A percentile compares a stretch with the other conserved stretches of the same genome.
Evolutionary conservation across 2,888 invertebrate genomes (phyloP).

Genomic region (Cephus pygmeus): DNA sequence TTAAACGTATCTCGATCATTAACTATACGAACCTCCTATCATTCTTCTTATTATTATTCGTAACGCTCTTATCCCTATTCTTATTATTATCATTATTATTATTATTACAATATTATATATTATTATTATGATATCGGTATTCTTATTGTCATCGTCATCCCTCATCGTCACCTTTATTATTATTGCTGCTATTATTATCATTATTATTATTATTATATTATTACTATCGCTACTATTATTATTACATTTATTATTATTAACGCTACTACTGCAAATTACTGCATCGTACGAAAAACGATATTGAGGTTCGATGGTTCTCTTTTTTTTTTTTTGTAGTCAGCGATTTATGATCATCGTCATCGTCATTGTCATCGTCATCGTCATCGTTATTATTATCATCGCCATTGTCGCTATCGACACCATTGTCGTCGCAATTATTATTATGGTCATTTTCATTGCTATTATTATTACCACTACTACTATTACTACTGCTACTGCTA

Average conservation of each 20-base stretch:
- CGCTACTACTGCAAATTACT: constrained; percentile 43
- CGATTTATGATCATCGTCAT: constrained; percentile 44
- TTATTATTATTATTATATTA: not conserved
- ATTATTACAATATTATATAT: constrained; percentile 2
- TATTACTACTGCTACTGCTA: not conserved
- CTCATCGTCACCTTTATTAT: not conserved
- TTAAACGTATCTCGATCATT: not conserved
- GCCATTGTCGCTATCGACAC: too few relatives aligned
- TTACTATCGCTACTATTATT: constrained; percentile 16
- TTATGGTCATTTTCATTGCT: not conserved
- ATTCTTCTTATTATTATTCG: not conserved
- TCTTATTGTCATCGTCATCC: not conserved
- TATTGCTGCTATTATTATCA: not conserved
- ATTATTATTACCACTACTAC: not conserved
- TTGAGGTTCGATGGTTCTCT: constrained; percentile 49
- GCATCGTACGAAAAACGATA: constrained; percentile 31
- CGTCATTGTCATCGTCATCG: not conserved
- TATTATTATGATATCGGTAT: not conserved
- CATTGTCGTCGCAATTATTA: too few relatives aligned
- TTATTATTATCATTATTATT: not conserved
- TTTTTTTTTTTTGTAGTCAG: constrained; percentile 50
- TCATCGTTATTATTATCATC: too few relatives aligned
- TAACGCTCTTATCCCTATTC: not conserved
- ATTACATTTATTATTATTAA: constrained; percentile 35
- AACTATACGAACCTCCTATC: not conserved